Evolutionary conservation across 2,797 vertebrate species (phyloP).

Genomic region (Chelon auratus): DNA sequence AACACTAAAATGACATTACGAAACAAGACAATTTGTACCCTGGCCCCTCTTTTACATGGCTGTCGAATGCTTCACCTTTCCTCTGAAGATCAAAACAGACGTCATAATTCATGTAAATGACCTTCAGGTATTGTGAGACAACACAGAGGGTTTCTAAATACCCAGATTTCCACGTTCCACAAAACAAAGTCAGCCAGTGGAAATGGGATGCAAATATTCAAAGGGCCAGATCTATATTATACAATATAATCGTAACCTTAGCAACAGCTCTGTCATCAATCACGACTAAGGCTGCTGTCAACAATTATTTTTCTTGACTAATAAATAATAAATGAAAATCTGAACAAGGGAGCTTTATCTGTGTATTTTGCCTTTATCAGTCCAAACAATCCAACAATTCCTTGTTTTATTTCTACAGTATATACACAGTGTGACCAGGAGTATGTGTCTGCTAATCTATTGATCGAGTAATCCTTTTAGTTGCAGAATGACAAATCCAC

Average conservation of each 20-base stretch:
- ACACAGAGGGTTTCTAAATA: background rate
- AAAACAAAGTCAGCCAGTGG: slow-evolving; percentile 11
- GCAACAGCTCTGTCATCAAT: background rate
- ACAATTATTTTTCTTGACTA: background rate
- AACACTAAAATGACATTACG: slow-evolving; percentile 2
- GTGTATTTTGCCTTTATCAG: too few species aligned
- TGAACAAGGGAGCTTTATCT: too few species aligned
- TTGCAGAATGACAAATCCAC: background rate
- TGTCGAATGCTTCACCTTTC: slow-evolving; percentile 23
- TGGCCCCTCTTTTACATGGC: background rate
- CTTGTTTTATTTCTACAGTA: too few species aligned
- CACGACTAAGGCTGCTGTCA: background rate
- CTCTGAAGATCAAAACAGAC: slow-evolving; percentile 45
- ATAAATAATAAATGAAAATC: background rate
- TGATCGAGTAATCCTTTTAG: background rate
- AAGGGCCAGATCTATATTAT: background rate
- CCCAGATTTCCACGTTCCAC: background rate
- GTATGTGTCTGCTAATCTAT: background rate
- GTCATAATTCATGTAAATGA: slow-evolving; percentile 39
- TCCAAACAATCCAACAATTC: too few species aligned
- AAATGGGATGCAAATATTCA: background rate
- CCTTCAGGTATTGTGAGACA: slow-evolving; percentile 13
- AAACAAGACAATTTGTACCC: slow-evolving; percentile 22
- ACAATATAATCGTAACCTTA: background rate
- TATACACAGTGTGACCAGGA: too few species aligned